Base-by-base conservation (phyloP, 2,113 vertebrate genomes). In the Anoplopoma fimbria region DNA sequence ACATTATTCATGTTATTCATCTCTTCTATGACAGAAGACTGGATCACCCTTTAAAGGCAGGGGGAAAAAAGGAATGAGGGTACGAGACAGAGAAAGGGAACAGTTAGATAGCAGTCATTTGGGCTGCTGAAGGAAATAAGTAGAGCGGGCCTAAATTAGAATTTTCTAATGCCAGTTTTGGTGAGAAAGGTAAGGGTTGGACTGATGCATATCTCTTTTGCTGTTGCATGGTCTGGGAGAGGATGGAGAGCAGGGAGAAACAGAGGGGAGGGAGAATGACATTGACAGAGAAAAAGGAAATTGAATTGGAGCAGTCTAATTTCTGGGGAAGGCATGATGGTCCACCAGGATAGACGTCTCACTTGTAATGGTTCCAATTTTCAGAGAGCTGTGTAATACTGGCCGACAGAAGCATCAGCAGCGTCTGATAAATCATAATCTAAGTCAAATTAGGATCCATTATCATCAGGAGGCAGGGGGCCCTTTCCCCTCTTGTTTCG, bases 381-480 rank as follows among this genome's bases (percentile, higher is more conserved):
- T 89, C 84, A n/a, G 89, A 81, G 89, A 83, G 87, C 88, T 58
- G 60, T 19, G 60, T 83, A 83, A 88, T 72, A 79, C 74, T 49
- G 86, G 57, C 68, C 70, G 75, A 81, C 38, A 51, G 83, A 87
- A 84, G 85, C 87, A 65, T 62, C 81, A 29, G 82, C 82, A 76
- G 89, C 86, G 65, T 91, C 89, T 88, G 89, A 90, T 90, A 88
- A 88, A 92, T 92, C 92, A 90, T 85, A 82, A 91, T 93, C 80
- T 81, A 62, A 90, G 85, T 92, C 84, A 83, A 89, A 91, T 92
- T 93, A 93, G 85, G 88, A 81, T 89, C 88, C 89, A 92, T 92
- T 92, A 93, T 86, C 86, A 86, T 89, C 76, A 67, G 53, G 53
- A 86, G 81, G 87, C 83, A 38, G 81, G 85, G 78, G 89, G 89